phyloP scores from a whole-genome alignment of 2,797 vertebrate genomes.

The Gymnocypris eckloni region DNA sequence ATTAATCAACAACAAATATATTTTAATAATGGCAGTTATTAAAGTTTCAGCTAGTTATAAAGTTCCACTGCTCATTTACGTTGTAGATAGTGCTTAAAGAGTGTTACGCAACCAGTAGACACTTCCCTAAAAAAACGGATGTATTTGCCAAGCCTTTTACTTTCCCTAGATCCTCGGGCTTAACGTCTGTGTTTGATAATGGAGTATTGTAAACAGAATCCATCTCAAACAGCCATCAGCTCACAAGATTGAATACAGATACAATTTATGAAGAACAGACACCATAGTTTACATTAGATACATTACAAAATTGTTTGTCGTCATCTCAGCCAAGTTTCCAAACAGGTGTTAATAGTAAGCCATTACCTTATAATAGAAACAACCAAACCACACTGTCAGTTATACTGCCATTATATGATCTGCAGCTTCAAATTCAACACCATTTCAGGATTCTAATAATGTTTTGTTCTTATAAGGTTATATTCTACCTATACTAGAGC shows the following conservation, averaged over 20 bases:
- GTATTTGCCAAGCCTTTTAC: constrained; percentile 21
- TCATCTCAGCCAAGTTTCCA: constrained; percentile 24
- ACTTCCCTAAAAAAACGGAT: constrained; percentile 16
- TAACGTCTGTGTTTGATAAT: constrained; percentile 26
- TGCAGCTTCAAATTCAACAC: neutral
- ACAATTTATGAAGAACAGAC: constrained; percentile 2
- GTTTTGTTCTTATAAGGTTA: neutral
- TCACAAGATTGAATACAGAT: constrained; percentile 7
- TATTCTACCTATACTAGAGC: neutral
- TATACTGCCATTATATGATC: neutral
- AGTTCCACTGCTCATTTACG: neutral
- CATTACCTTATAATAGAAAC: neutral
- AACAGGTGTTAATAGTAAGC: neutral
- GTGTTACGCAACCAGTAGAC: constrained; percentile 18
- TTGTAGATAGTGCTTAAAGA: neutral
- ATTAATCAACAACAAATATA: neutral
- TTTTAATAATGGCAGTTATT: neutral
- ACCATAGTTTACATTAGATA: neutral
- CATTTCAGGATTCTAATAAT: neutral
- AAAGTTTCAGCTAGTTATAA: neutral
- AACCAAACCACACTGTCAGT: neutral
- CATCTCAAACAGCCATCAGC: neutral
- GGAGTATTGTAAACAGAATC: neutral
- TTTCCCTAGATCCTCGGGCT: constrained; percentile 15
- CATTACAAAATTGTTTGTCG: neutral